A percentile compares a stretch with the other conserved stretches of the same genome.
Conservation (phyloP, 2,797 vertebrate genomes). For the Acridotheres tristis region DNA sequence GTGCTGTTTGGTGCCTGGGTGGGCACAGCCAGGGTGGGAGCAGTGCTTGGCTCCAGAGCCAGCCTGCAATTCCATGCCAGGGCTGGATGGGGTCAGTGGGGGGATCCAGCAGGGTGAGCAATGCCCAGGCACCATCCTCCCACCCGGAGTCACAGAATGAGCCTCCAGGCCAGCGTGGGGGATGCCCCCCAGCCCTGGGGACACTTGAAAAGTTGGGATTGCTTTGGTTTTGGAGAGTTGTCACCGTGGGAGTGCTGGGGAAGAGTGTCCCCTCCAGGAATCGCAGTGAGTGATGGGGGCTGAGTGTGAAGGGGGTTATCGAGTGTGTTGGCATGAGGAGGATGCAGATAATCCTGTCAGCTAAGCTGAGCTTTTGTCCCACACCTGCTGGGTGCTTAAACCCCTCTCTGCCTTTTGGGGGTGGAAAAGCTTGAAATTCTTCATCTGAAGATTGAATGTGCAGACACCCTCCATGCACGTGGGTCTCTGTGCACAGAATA, state of each 20-base stretch:
- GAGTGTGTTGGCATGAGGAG: neutral
- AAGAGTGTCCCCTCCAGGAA: neutral
- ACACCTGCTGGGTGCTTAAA: neutral
- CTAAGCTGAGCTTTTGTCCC: rapidly evolving
- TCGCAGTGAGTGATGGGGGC: neutral
- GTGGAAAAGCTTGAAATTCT: neutral
- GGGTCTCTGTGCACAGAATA: no score
- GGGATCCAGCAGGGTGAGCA: neutral
- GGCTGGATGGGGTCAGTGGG: neutral
- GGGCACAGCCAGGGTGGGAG: neutral
- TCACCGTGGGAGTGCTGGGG: neutral
- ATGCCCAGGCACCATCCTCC: neutral
- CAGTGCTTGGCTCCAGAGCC: neutral
- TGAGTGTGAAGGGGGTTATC: neutral
- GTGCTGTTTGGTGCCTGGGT: neutral
- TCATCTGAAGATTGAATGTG: neutral
- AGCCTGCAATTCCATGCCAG: neutral
- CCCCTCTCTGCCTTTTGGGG: rapidly evolving
- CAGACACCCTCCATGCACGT: neutral
- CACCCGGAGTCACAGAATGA: rapidly evolving
- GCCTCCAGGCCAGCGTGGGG: neutral
- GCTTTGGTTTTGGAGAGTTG: neutral
- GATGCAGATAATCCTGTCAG: neutral
- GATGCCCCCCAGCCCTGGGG: neutral
- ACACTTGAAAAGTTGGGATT: rapidly evolving